Percentiles rank a stretch among this genome's conserved stretches.
Conservation (phyloP, 2,113 vertebrate genomes). For the Elgaria multicarinata region DNA sequence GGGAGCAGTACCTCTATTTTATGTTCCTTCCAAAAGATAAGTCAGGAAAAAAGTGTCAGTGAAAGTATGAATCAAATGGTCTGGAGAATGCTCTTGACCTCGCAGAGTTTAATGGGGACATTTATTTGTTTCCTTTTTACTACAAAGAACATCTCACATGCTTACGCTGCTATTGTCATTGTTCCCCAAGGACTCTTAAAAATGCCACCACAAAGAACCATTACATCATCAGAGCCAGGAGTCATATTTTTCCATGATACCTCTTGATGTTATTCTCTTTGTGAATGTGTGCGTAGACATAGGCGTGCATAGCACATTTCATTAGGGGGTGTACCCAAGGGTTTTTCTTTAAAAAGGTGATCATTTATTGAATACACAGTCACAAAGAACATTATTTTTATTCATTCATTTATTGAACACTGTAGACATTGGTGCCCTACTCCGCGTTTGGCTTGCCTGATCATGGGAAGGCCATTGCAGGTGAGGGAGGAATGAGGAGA, state of each 20-base stretch:
- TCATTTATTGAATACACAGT: too few relatives aligned
- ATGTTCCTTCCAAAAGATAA: slow-evolving; percentile 60
- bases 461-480: too few relatives aligned
- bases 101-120: slow-evolving; percentile 74
- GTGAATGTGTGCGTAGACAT: not conserved
- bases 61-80: slow-evolving; percentile 68
- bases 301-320: too few relatives aligned
- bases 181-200: slow-evolving; percentile 74
- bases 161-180: slow-evolving; percentile 67
- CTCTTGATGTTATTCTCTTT: slow-evolving; percentile 62
- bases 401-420: too few relatives aligned
- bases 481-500: too few relatives aligned
- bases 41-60: slow-evolving; percentile 54
- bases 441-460: too few relatives aligned
- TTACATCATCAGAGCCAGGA: slow-evolving; percentile 67
- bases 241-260: slow-evolving; percentile 61
- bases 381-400: too few relatives aligned
- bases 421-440: too few relatives aligned
- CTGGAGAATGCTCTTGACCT: slow-evolving; percentile 72
- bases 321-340: too few relatives aligned
- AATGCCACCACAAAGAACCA: slow-evolving; percentile 58
- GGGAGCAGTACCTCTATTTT: slow-evolving; percentile 60
- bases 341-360: too few relatives aligned
- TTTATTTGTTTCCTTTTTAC: slow-evolving; percentile 78
- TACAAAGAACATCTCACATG: slow-evolving; percentile 73